Conservation (phyloP, 2,113 vertebrate species). For the Chamaetylas fuelleborni region DNA sequence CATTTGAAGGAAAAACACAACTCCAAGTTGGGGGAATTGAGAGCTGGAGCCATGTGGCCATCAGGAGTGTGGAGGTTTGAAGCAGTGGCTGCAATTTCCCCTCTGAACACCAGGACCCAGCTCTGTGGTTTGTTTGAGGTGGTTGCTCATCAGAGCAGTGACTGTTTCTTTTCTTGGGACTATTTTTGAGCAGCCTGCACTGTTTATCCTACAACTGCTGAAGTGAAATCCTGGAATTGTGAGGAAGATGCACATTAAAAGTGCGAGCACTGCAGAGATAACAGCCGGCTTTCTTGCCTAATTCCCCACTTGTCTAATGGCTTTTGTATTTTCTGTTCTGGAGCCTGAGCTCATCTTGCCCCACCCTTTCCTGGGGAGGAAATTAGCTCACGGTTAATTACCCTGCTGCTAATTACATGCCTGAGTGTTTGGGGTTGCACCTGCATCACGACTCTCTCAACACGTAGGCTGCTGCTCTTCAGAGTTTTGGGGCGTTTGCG, state of each 20-base stretch:
- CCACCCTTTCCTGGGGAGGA: slow-evolving; percentile 23
- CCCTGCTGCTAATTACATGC: neutral
- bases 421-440: neutral
- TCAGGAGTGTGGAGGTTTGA: neutral
- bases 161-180: neutral
- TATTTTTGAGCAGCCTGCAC: neutral
- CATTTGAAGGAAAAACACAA: neutral
- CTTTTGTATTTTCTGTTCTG: neutral
- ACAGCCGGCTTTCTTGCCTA: neutral
- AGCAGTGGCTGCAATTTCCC: neutral
- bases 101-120: neutral
- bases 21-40: rapidly evolving
- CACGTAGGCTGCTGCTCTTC: neutral
- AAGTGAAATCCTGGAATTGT: rapidly evolving
- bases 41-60: neutral
- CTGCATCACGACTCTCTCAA: neutral
- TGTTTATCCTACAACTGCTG: rapidly evolving
- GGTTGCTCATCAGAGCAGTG: neutral
- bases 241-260: rapidly evolving
- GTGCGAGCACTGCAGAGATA: neutral
- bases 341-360: neutral
- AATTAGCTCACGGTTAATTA: slow-evolving; percentile 16
- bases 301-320: neutral
- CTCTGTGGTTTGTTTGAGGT: neutral
- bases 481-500: neutral